Evolutionary conservation across 2,113 vertebrate genomes (phyloP).

Genomic region (Toxotes chatareus): DNA sequence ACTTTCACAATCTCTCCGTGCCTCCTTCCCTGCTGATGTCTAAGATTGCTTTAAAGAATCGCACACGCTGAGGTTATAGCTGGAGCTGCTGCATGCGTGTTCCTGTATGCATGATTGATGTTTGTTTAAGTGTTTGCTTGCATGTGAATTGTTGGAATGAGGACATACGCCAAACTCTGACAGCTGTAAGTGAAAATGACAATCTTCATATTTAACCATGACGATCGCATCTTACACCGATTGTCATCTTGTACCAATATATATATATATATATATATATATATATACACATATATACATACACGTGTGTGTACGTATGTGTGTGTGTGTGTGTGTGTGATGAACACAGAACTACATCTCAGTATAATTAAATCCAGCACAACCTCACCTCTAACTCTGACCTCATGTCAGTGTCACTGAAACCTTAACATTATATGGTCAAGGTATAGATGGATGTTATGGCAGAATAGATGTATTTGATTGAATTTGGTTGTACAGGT

Average conservation of each 20-base stretch:
- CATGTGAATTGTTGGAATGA: slow-evolving; percentile 27
- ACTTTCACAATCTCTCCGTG: slow-evolving; percentile 7
- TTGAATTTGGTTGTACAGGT: background rate
- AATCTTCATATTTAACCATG: slow-evolving; percentile 21
- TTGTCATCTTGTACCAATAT: too few species aligned
- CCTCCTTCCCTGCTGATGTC: background rate
- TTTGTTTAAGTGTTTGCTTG: slow-evolving; percentile 39
- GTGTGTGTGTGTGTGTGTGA: too few species aligned
- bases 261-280: too few species aligned
- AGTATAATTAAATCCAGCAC: background rate
- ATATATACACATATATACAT: too few species aligned
- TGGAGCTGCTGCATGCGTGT: background rate
- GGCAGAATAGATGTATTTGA: background rate
- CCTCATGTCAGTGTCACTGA: background rate
- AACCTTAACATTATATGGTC: background rate
- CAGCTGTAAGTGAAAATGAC: slow-evolving; percentile 39
- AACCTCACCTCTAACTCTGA: background rate
- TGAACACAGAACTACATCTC: background rate
- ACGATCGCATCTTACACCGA: slow-evolving; percentile 1
- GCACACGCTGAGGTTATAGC: slow-evolving; percentile 38
- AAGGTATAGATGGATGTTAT: background rate
- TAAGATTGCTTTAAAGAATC: slow-evolving; percentile 32
- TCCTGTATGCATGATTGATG: slow-evolving; percentile 55
- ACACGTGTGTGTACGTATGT: too few species aligned
- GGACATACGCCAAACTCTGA: slow-evolving; percentile 9